Conservation (phyloP, 2,113 vertebrate species). For the Gopherus evgoodei region DNA sequence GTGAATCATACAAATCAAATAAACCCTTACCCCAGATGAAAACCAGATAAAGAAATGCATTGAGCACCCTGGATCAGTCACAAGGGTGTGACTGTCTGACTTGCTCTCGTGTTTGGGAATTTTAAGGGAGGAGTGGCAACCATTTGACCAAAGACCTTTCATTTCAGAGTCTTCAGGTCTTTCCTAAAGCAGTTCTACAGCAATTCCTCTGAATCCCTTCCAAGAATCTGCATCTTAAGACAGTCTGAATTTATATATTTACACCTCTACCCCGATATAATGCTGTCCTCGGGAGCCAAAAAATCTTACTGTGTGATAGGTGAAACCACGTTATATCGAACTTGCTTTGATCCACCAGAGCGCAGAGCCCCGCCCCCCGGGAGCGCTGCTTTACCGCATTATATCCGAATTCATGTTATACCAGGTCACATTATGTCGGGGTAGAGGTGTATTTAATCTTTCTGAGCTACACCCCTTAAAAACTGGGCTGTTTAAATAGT, state of each 20-base stretch:
- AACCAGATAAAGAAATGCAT: not conserved
- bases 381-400: too few relatives aligned
- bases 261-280: too few relatives aligned
- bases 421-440: fast-evolving
- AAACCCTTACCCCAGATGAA: not conserved
- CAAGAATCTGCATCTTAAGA: not conserved
- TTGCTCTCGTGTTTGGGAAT: not conserved
- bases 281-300: too few relatives aligned
- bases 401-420: too few relatives aligned
- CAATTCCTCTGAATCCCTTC: not conserved
- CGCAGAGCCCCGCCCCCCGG: fast-evolving
- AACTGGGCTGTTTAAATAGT: not conserved
- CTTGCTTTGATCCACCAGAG: too few relatives aligned
- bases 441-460: not conserved
- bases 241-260: not conserved
- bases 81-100: not conserved
- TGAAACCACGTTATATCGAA: too few relatives aligned
- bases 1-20: not conserved
- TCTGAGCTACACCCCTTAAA: not conserved
- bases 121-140: not conserved
- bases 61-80: not conserved
- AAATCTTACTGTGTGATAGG: too few relatives aligned
- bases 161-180: not conserved
- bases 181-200: not conserved
- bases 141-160: not conserved